These are phyloP conservation scores for Amphiprion clarkii DNA, from an alignment of 2,797 vertebrate genomes.

Conservation along the genomic window DNA sequence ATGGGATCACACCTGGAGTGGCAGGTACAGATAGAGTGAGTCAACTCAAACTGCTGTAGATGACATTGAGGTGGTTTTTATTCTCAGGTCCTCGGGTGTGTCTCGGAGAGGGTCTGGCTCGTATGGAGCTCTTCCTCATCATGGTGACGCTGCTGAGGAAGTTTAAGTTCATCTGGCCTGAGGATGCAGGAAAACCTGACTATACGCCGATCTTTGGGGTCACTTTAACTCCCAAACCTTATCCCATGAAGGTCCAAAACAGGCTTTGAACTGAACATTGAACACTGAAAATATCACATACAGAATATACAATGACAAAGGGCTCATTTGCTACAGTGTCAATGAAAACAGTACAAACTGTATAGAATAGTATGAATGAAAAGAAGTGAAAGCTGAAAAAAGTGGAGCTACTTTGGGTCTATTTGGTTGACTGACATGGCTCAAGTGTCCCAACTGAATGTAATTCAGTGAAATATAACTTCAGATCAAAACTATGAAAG, in stretches of 20 bases:
- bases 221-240: constrained; percentile 63
- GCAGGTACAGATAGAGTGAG: background rate
- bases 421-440: too few relatives aligned
- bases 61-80: background rate
- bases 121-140: constrained; percentile 84
- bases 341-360: too few relatives aligned
- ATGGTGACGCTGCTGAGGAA: constrained; percentile 77
- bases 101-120: constrained; percentile 82
- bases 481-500: too few relatives aligned
- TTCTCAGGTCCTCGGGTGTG: constrained; percentile 79
- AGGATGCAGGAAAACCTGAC: constrained; percentile 22
- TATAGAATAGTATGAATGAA: too few relatives aligned
- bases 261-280: constrained; percentile 16
- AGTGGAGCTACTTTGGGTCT: too few relatives aligned
- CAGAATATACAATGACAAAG: too few relatives aligned
- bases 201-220: constrained; percentile 45
- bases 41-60: background rate
- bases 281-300: too few relatives aligned
- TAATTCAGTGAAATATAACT: too few relatives aligned
- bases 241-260: constrained; percentile 56
- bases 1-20: background rate
- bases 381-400: too few relatives aligned
- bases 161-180: constrained; percentile 77
- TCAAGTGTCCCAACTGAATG: too few relatives aligned
- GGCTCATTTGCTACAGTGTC: too few relatives aligned